phyloP scores from a whole-genome alignment of 2,797 vertebrate genomes.

The Cryptoprocta ferox region DNA sequence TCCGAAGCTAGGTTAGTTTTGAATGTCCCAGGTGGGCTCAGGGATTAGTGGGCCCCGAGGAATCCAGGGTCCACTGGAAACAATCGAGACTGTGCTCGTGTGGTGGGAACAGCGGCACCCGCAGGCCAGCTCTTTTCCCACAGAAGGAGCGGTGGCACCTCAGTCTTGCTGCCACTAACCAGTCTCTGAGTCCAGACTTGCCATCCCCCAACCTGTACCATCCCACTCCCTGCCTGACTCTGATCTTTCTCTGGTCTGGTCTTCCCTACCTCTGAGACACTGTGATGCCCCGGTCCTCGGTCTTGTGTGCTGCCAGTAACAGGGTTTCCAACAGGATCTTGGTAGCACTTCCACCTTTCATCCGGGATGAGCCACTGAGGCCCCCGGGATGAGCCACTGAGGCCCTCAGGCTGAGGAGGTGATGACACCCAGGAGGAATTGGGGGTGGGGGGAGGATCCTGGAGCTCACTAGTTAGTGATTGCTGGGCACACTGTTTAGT shows the following conservation, averaged over 20 bases:
- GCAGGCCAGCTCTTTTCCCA: background rate
- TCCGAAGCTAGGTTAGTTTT: background rate
- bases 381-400: conserved; percentile 90
- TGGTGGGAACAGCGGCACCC: background rate
- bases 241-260: background rate
- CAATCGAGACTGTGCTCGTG: background rate
- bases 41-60: background rate
- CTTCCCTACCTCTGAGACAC: conserved; percentile 51
- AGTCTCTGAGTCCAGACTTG: background rate
- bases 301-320: conserved; percentile 87
- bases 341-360: conserved; percentile 91
- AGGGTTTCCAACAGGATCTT: conserved; percentile 90
- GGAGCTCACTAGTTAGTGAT: background rate
- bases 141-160: background rate
- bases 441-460: background rate
- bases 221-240: background rate
- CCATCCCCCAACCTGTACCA: background rate
- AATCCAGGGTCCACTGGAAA: background rate
- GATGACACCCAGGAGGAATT: background rate
- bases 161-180: background rate
- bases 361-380: conserved; percentile 89
- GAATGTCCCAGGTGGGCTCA: background rate
- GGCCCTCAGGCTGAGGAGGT: conserved; percentile 86
- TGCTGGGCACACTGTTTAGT: background rate
- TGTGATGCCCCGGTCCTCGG: conserved; percentile 80